Conservation (phyloP, 2,888 invertebrate genomes). For the Tyria jacobaeae region DNA sequence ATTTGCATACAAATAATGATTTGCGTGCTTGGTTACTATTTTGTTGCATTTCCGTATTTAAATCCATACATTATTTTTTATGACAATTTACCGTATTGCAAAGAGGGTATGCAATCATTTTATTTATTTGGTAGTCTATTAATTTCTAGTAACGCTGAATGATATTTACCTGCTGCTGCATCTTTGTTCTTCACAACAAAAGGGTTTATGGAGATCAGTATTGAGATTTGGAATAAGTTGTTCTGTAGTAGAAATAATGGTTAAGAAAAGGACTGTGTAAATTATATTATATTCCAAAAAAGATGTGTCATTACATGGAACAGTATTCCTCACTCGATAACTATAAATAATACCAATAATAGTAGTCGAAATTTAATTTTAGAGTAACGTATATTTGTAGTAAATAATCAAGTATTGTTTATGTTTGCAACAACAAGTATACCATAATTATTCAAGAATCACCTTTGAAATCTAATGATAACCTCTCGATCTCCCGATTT, state of each 20-base stretch:
- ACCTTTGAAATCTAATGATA: no score
- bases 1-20: constrained; percentile 29
- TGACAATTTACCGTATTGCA: constrained; percentile 16
- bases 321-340: not conserved
- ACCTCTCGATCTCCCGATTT: no score
- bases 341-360: no score
- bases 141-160: not conserved
- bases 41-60: constrained; percentile 27
- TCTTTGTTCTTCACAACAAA: not conserved
- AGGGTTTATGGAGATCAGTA: not conserved
- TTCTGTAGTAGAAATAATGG: not conserved
- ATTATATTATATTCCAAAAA: not conserved
- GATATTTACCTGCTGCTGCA: not conserved
- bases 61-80: constrained; percentile 30
- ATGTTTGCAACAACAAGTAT: not conserved
- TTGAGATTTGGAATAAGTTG: not conserved
- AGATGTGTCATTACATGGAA: not conserved
- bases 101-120: constrained; percentile 14
- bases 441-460: not conserved
- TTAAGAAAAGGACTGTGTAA: not conserved
- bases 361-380: no score
- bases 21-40: constrained; percentile 34
- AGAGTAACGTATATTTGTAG: no score
- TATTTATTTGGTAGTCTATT: not conserved
- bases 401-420: not conserved